phyloP scores from a whole-genome alignment of 2,797 vertebrate genomes.

The Vireo griseus region DNA sequence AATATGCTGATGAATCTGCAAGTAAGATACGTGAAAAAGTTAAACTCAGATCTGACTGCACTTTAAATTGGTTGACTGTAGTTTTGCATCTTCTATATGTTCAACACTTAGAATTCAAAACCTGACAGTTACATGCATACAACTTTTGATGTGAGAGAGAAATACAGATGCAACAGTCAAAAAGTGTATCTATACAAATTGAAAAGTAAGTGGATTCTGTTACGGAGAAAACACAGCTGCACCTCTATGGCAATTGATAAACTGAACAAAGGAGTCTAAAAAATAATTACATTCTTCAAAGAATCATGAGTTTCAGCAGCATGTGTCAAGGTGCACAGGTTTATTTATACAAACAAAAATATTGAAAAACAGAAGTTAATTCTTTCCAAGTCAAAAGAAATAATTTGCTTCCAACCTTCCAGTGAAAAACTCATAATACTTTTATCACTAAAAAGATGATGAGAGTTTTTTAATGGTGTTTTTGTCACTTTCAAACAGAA shows the following conservation, averaged over 20 bases:
- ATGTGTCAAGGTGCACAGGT: not conserved
- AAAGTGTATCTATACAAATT: not conserved
- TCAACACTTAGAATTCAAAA: not conserved
- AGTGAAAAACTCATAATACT: not conserved
- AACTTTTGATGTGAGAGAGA: not conserved
- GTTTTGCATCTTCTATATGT: not conserved
- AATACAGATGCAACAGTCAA: not conserved
- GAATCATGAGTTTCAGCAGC: not conserved
- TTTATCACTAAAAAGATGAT: not conserved
- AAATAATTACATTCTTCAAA: not conserved
- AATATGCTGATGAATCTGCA: not conserved
- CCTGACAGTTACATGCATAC: not conserved
- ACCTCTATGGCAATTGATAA: not conserved
- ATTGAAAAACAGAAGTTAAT: not conserved
- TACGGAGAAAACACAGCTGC: not conserved
- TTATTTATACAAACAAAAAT: not conserved
- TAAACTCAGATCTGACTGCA: not conserved
- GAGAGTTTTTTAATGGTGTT: not conserved
- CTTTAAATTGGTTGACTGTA: not conserved
- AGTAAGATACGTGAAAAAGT: not conserved
- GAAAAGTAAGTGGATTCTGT: not conserved
- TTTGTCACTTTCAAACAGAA: not conserved
- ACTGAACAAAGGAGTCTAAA: not conserved
- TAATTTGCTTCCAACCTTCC: not conserved
- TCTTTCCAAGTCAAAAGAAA: not conserved